Evolutionary conservation across 2,113 vertebrate species (phyloP).

Genomic region (Hemichromis elongatus): DNA sequence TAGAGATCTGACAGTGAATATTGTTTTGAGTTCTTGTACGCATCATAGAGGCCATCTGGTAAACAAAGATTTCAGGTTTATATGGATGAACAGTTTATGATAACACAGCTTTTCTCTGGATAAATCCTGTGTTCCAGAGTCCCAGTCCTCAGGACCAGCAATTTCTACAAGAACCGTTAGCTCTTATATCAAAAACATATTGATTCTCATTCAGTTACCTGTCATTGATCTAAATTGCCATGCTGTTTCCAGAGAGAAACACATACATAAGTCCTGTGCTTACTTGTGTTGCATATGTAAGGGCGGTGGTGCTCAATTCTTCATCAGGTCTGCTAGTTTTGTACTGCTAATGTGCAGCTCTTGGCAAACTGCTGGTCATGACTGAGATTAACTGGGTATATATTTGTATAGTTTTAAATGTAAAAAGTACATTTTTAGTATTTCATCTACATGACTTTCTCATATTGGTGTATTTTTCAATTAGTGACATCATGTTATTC

Average conservation of each 20-base stretch:
- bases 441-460: background rate
- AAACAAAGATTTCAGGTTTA: background rate
- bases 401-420: background rate
- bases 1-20: background rate
- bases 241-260: background rate
- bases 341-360: background rate
- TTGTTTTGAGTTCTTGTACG: background rate
- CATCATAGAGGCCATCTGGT: background rate
- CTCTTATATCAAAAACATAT: background rate
- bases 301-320: background rate
- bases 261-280: background rate
- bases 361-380: background rate
- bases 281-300: background rate
- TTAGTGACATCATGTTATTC: background rate
- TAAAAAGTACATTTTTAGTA: background rate
- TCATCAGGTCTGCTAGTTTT: background rate
- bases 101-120: background rate
- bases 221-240: background rate
- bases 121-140: background rate
- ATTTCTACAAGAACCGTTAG: background rate
- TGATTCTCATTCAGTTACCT: background rate
- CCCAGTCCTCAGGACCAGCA: background rate
- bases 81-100: background rate
- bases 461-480: background rate
- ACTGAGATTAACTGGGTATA: background rate